These are phyloP conservation scores for Brachionus rubens DNA, from an alignment of 1,140 invertebrate genomes.

Conservation along the genomic window DNA sequence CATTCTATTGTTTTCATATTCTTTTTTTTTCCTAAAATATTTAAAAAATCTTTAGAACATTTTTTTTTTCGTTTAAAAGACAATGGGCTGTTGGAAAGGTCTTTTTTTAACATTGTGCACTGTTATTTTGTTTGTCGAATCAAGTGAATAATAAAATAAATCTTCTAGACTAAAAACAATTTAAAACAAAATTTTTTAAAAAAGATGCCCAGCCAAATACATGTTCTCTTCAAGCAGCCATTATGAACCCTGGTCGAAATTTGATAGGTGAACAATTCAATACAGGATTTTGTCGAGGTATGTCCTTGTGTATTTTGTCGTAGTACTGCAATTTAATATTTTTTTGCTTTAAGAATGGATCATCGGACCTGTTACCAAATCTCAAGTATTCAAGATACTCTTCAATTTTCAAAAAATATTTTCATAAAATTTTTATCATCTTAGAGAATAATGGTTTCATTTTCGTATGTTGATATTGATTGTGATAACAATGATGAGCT, in stretches of 20 bases:
- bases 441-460: conserved; percentile 38
- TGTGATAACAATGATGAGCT: conserved; percentile 28
- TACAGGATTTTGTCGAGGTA: conserved; percentile 38
- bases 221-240: not conserved
- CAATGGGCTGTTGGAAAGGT: not conserved
- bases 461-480: conserved; percentile 24
- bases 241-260: conserved; percentile 6
- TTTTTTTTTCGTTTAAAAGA: no score
- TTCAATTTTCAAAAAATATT: no score
- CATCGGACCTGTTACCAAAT: conserved; percentile 27
- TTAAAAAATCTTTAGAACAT: no score
- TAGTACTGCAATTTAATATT: not conserved
- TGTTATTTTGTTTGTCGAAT: no score
- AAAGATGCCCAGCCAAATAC: not conserved
- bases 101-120: no score
- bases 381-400: not conserved
- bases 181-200: not conserved
- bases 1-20: not conserved
- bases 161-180: no score
- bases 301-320: no score
- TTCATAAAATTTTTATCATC: not conserved
- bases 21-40: not conserved
- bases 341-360: conserved; percentile 26
- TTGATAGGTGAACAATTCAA: conserved; percentile 20
- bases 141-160: no score